A percentile compares a stretch with the other conserved stretches of the same genome.
These are phyloP conservation scores for Coptodon bakossiorum DNA, from an alignment of 2,113 vertebrate species.

Conservation along the genomic window DNA sequence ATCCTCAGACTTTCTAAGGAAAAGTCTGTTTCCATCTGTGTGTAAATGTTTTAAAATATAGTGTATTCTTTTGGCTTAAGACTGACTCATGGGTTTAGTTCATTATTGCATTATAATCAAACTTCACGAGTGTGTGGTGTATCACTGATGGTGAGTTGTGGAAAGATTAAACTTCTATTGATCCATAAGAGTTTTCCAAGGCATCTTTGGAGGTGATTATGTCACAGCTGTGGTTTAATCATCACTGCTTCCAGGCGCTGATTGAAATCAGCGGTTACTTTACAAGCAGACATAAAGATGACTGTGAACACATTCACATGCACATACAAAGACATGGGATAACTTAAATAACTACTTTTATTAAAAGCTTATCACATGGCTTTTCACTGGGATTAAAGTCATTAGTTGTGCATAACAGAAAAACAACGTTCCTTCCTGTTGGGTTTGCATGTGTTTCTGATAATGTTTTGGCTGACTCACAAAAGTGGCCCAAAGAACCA, in stretches of 20 bases:
- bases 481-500: neutral
- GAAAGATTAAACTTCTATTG: conserved; percentile 42
- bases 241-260: conserved; percentile 11
- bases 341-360: neutral
- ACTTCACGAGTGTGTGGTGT: neutral
- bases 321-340: neutral
- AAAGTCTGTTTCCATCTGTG: neutral
- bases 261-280: conserved; percentile 24
- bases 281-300: neutral
- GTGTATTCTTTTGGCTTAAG: neutral
- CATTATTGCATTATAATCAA: neutral
- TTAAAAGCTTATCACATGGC: neutral
- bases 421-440: neutral
- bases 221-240: conserved; percentile 34
- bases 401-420: neutral
- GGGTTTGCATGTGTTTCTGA: neutral
- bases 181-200: conserved; percentile 24
- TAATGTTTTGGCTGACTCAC: neutral
- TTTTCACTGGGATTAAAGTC: neutral
- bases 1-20: neutral
- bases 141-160: conserved; percentile 5
- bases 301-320: neutral
- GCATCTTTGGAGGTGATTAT: conserved; percentile 21
- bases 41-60: neutral
- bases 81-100: neutral